A percentile compares a stretch with the other conserved stretches of the same genome.
Evolutionary conservation across 2,888 invertebrate species (phyloP).

Genomic region (Leptarthrus brevirostris): DNA sequence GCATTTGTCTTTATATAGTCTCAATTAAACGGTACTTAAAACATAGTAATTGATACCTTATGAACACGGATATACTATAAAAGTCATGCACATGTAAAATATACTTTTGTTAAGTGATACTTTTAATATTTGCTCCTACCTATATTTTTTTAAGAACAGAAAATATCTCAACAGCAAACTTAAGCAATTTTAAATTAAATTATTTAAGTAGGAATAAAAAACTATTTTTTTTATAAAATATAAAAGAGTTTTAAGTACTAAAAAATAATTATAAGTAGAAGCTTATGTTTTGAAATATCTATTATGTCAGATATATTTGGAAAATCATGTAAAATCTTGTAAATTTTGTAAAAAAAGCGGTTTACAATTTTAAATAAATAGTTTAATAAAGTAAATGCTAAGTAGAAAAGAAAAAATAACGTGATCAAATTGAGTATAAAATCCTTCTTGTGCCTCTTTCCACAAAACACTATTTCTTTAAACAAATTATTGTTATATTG

Average conservation of each 20-base stretch:
- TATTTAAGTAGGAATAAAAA: too few species aligned
- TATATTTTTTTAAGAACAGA: too few species aligned
- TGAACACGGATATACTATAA: too few species aligned
- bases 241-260: constrained; percentile 5
- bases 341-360: constrained; percentile 3
- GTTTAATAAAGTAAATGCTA: background rate
- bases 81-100: too few species aligned
- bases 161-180: too few species aligned
- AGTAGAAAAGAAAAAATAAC: background rate
- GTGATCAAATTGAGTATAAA: constrained; percentile 24
- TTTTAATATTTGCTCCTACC: too few species aligned
- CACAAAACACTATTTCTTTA: constrained; percentile 22
- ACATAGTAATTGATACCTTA: too few species aligned
- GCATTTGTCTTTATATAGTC: too few species aligned
- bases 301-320: background rate
- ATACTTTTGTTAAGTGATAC: too few species aligned
- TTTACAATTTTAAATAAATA: constrained; percentile 11
- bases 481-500: constrained; percentile 6
- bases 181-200: too few species aligned
- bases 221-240: constrained; percentile 26
- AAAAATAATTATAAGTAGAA: constrained; percentile 17
- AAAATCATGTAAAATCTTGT: constrained; percentile 17
- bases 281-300: background rate
- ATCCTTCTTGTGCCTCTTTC: constrained; percentile 31
- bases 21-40: too few species aligned